These are phyloP conservation scores for Argyresthia albistria DNA, from an alignment of 2,888 invertebrate genomes.

Conservation along the genomic window DNA sequence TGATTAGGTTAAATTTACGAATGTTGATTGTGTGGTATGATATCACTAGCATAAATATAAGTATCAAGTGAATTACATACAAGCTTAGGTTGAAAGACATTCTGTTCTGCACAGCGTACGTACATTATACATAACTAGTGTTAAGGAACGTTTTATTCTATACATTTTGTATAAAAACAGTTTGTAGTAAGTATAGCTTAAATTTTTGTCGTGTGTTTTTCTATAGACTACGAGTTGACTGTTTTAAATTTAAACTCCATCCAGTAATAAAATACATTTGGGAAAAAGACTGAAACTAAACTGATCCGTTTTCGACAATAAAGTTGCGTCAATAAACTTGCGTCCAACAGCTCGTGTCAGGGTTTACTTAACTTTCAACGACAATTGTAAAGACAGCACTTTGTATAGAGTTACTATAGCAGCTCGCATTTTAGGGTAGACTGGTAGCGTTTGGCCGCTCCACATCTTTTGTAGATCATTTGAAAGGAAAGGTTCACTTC, in stretches of 20 bases:
- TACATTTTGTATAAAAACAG: not conserved
- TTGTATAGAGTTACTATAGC: too few species aligned
- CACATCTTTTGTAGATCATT: too few species aligned
- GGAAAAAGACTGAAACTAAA: constrained; percentile 42
- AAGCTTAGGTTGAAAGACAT: constrained; percentile 2
- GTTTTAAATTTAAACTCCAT: constrained; percentile 24
- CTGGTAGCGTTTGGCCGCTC: too few species aligned
- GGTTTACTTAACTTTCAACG: not conserved
- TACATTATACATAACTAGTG: too few species aligned
- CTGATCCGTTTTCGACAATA: constrained; percentile 42
- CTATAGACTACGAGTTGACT: constrained; percentile 6
- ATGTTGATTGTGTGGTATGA: constrained; percentile 2
- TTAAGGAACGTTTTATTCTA: not conserved
- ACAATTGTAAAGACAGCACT: not conserved
- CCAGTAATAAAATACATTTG: constrained; percentile 24
- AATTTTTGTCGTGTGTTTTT: constrained; percentile 14
- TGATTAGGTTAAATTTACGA: constrained; percentile 26
- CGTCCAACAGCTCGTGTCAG: not conserved
- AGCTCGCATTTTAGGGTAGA: too few species aligned
- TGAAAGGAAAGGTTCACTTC: too few species aligned
- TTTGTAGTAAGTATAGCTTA: not conserved
- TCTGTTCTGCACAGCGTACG: not conserved
- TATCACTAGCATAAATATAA: not conserved
- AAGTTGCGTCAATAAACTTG: too few species aligned
- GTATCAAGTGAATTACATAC: not conserved